Evolutionary conservation across 2,113 vertebrate genomes (phyloP).

Genomic region (Catharus fuscescens): DNA sequence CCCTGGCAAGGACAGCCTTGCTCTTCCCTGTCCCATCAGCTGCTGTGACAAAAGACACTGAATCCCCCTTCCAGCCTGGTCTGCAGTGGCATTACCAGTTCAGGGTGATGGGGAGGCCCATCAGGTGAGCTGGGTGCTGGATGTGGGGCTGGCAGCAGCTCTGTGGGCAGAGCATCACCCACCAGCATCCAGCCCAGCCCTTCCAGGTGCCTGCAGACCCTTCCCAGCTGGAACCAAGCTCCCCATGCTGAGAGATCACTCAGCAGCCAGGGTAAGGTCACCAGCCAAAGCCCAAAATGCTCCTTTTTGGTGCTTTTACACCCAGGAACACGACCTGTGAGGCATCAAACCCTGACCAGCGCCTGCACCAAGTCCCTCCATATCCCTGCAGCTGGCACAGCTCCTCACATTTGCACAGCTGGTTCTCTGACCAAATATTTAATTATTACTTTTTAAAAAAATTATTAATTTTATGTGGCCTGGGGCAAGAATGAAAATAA

Average conservation of each 20-base stretch:
- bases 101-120: neutral
- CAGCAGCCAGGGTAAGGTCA: neutral
- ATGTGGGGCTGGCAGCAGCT: neutral
- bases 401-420: neutral
- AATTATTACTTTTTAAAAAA: neutral
- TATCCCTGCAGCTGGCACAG: slow-evolving; percentile 29
- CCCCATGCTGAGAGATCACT: neutral
- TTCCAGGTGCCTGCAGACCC: fast-evolving
- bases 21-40: neutral
- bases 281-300: neutral
- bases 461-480: slow-evolving; percentile 40
- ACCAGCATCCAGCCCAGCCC: fast-evolving
- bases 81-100: neutral
- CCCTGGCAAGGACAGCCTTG: neutral
- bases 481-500: slow-evolving; percentile 62
- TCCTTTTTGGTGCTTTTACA: neutral
- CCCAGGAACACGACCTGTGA: fast-evolving
- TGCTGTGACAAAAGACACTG: neutral
- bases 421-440: slow-evolving; percentile 52
- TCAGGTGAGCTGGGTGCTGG: neutral
- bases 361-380: neutral
- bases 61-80: neutral
- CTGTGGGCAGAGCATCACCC: neutral
- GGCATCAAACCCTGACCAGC: neutral
- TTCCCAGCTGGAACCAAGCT: neutral